phyloP scores from a whole-genome alignment of 2,797 vertebrate species.

The Tolypeutes matacus region DNA sequence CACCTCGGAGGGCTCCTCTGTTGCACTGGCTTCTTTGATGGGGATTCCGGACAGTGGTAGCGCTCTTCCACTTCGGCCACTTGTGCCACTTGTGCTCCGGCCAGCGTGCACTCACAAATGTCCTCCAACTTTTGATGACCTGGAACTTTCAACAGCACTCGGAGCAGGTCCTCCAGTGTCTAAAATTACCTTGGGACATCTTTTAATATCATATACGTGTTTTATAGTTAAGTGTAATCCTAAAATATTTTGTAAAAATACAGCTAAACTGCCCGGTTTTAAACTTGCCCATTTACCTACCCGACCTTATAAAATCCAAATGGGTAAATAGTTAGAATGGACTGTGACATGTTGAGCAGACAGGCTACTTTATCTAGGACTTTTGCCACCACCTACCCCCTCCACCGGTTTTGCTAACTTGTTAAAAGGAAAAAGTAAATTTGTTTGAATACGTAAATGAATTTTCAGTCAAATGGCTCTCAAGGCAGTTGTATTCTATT shows the following conservation, averaged over 20 bases:
- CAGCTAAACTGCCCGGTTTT: not conserved
- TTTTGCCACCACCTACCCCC: not conserved
- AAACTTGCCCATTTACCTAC: not conserved
- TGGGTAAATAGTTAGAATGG: not conserved
- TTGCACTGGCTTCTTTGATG: not conserved
- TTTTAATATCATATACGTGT: not conserved
- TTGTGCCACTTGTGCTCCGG: not conserved
- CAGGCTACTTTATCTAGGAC: not conserved
- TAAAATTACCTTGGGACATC: not conserved
- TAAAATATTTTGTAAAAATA: not conserved
- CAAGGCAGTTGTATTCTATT: not conserved
- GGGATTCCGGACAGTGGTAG: not conserved
- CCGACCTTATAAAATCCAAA: not conserved
- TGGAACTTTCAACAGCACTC: not conserved
- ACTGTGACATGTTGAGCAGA: no score
- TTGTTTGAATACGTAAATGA: not conserved
- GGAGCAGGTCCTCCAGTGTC: not conserved
- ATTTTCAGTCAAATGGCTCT: not conserved
- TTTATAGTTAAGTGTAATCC: not conserved
- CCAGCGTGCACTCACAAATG: accelerated
- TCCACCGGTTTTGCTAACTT: not conserved
- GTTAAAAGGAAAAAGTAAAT: not conserved
- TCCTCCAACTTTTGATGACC: not conserved
- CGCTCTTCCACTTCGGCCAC: no score
- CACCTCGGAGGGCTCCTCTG: not conserved